phyloP scores from a whole-genome alignment of 1,140 invertebrate genomes.

The Aphelinus atriplicis region DNA sequence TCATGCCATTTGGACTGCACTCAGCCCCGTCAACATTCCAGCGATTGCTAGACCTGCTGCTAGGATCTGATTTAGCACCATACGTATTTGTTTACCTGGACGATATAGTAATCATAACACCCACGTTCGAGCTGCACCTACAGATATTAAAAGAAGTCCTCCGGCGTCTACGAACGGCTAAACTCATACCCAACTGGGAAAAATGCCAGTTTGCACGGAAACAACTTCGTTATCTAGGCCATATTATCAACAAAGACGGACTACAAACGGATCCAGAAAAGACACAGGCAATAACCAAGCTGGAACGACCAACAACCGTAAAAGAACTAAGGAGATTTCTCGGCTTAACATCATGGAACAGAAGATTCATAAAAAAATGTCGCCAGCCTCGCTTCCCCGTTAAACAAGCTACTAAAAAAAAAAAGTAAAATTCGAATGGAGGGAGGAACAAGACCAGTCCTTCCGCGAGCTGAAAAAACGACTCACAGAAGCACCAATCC shows the following conservation, averaged over 20 bases:
- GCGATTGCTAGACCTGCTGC: too few relatives aligned
- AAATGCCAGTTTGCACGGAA: slow-evolving; percentile 32
- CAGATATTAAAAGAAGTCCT: slow-evolving; percentile 22
- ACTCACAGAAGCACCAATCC: not conserved
- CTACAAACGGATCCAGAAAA: slow-evolving; percentile 52
- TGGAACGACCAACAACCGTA: slow-evolving; percentile 51
- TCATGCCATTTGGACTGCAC: too few relatives aligned
- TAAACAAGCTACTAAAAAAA: slow-evolving; percentile 22
- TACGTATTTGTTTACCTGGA: too few relatives aligned
- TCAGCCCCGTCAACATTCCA: too few relatives aligned
- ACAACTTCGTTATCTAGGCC: slow-evolving; percentile 39
- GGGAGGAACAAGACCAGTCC: slow-evolving; percentile 12
- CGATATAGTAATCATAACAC: not conserved
- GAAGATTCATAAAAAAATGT: slow-evolving; percentile 37
- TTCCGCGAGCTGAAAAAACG: slow-evolving; percentile 12
- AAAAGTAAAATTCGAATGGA: slow-evolving; percentile 27
- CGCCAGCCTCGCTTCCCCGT: slow-evolving; percentile 1
- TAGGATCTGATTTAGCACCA: too few relatives aligned
- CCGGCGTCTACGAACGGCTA: slow-evolving; percentile 23
- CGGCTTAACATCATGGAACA: slow-evolving; percentile 33
- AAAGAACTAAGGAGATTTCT: slow-evolving; percentile 45
- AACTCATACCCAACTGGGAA: slow-evolving; percentile 25
- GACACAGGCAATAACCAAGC: slow-evolving; percentile 52
- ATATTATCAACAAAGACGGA: slow-evolving; percentile 42
- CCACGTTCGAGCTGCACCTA: not conserved